These are phyloP conservation scores for Heliconius ethilla DNA, from an alignment of 2,888 invertebrate genomes.

Conservation along the genomic window DNA sequence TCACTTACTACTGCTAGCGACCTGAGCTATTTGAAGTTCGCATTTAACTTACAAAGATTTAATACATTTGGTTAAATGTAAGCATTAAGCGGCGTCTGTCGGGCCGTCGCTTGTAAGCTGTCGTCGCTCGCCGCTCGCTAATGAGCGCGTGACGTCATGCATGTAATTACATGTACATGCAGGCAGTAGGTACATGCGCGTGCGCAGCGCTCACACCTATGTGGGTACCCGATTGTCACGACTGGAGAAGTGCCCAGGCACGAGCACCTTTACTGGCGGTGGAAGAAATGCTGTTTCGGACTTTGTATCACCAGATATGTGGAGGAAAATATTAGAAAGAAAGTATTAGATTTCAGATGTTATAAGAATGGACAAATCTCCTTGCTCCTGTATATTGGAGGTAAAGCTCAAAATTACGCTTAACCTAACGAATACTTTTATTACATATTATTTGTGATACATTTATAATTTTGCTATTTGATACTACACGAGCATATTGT, in stretches of 20 bases:
- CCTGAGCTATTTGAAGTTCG: background rate
- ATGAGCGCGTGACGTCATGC: slow-evolving; percentile 47
- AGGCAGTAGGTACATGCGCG: slow-evolving; percentile 19
- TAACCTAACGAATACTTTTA: too few species aligned
- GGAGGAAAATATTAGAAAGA: background rate
- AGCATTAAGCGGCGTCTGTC: slow-evolving; percentile 12
- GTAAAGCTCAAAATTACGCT: too few species aligned
- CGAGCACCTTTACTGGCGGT: slow-evolving; percentile 29
- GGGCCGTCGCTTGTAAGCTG: slow-evolving; percentile 30
- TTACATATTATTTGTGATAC: too few species aligned
- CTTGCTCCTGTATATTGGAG: too few species aligned
- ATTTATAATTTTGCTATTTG: too few species aligned
- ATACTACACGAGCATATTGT: too few species aligned
- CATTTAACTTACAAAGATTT: background rate
- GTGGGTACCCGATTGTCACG: slow-evolving; percentile 36
- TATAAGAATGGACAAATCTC: too few species aligned
- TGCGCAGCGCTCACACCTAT: slow-evolving; percentile 40
- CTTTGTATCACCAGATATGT: background rate
- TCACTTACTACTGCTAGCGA: background rate
- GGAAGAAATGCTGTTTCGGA: background rate
- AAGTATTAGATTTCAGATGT: too few species aligned
- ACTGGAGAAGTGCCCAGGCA: slow-evolving; percentile 26
- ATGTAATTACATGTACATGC: slow-evolving; percentile 41
- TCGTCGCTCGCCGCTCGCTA: slow-evolving; percentile 27
- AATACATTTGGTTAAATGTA: background rate